phyloP scores from a whole-genome alignment of 2,888 invertebrate species.

The Camptogramma bilineatum region DNA sequence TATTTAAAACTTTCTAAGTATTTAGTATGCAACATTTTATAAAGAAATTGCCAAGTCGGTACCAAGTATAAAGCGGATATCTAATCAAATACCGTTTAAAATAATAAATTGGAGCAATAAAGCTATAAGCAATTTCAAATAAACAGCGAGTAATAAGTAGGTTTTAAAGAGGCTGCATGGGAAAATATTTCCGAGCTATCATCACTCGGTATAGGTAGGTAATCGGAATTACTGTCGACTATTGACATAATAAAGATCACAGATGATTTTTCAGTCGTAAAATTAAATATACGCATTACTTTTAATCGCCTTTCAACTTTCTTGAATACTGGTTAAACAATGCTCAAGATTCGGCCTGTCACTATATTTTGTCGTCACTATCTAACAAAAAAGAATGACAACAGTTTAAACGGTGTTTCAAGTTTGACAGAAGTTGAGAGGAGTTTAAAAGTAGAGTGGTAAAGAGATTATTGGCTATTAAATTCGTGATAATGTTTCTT shows the following conservation, averaged over 20 bases:
- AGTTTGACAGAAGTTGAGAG: no score
- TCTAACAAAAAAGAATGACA: no score
- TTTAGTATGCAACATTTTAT: slow-evolving; percentile 5
- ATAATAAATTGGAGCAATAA: slow-evolving; percentile 51
- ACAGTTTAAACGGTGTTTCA: no score
- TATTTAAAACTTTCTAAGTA: slow-evolving; percentile 4
- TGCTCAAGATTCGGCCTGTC: no score
- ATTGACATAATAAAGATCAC: slow-evolving; percentile 72
- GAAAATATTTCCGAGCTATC: slow-evolving; percentile 69
- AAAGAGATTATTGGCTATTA: slow-evolving; percentile 49
- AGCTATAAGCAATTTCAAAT: slow-evolving; percentile 56
- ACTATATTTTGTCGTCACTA: no score
- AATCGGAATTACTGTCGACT: slow-evolving; percentile 67
- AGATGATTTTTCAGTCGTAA: slow-evolving; percentile 55
- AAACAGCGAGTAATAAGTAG: slow-evolving; percentile 54
- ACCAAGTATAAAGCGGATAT: slow-evolving; percentile 20
- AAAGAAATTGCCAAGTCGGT: slow-evolving; percentile 24
- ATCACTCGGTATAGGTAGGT: slow-evolving; percentile 57
- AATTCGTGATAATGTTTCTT: slow-evolving; percentile 56
- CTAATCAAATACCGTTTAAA: slow-evolving; percentile 44
- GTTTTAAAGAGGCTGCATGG: slow-evolving; percentile 57
- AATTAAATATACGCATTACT: no score
- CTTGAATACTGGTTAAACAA: no score
- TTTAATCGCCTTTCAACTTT: no score
- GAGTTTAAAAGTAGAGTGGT: no score